These are phyloP conservation scores for Carduelis carduelis DNA, from an alignment of 2,797 vertebrate species.

Conservation along the genomic window DNA sequence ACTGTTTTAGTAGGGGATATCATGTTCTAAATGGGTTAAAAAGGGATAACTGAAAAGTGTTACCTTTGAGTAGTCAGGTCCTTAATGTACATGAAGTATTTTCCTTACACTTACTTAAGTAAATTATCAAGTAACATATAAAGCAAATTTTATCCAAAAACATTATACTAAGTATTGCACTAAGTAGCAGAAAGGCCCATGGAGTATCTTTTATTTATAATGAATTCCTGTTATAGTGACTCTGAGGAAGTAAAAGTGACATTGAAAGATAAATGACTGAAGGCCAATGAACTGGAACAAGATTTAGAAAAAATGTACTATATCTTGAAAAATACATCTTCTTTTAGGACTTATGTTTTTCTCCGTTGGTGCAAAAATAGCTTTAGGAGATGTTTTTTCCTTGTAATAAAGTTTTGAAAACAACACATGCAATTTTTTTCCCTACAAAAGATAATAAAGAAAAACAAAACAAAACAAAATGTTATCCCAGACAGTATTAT, in stretches of 20 bases:
- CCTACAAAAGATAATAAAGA: neutral
- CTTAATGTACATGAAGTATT: neutral
- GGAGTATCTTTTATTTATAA: neutral
- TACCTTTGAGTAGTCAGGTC: neutral
- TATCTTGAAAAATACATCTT: neutral
- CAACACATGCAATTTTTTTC: neutral
- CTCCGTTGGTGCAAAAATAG: neutral
- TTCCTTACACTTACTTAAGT: neutral
- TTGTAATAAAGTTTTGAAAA: slow-evolving; percentile 16
- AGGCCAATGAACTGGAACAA: neutral
- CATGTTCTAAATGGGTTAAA: neutral
- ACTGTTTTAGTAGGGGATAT: neutral
- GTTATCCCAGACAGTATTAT: neutral
- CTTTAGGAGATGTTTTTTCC: neutral
- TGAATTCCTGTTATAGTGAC: neutral
- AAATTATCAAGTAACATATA: neutral
- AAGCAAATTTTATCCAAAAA: neutral
- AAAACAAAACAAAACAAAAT: neutral
- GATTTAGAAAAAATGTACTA: neutral
- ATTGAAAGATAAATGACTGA: slow-evolving; percentile 21
- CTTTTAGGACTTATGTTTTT: neutral
- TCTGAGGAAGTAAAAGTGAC: neutral
- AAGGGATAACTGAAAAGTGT: neutral
- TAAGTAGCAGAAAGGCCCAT: neutral
- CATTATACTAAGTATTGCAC: neutral